Evolutionary conservation across 37 sponge, comb jelly and placozoan species (phyloP).

Genomic region (Oscarella lobularis): DNA sequence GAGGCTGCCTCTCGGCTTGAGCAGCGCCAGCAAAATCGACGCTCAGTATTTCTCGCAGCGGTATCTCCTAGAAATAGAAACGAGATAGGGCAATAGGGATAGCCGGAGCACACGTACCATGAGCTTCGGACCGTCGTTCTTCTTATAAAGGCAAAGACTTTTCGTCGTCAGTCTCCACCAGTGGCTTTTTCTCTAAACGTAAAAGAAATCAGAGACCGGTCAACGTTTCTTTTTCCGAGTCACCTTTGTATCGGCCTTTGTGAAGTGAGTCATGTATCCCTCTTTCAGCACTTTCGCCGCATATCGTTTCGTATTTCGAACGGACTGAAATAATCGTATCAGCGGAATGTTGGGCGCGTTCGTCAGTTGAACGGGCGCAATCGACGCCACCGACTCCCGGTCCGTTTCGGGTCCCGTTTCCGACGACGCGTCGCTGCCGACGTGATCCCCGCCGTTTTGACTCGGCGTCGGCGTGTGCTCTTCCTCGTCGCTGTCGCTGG

Average conservation of each 20-base stretch:
- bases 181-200: conserved; percentile 50
- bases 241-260: conserved; percentile 58
- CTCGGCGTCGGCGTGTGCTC: no score
- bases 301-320: conserved; percentile 40
- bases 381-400: no score
- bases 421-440: no score
- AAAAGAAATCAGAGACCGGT: neutral
- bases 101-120: no score
- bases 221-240: neutral
- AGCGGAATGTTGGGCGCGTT: conserved; percentile 5
- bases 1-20: neutral
- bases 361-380: no score
- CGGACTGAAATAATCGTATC: conserved; percentile 8
- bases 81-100: no score
- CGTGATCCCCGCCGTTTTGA: no score
- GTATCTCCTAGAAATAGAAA: no score
- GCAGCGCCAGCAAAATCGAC: neutral
- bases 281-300: conserved; percentile 52
- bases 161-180: conserved; percentile 78
- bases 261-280: conserved; percentile 86
- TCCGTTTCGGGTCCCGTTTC: no score
- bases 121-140: conserved; percentile 22
- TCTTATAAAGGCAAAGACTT: conserved; percentile 50
- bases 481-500: no score
- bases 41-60: neutral